Evolutionary conservation across 2,888 invertebrate genomes (phyloP).

Genomic region (Coenonympha glycerion): DNA sequence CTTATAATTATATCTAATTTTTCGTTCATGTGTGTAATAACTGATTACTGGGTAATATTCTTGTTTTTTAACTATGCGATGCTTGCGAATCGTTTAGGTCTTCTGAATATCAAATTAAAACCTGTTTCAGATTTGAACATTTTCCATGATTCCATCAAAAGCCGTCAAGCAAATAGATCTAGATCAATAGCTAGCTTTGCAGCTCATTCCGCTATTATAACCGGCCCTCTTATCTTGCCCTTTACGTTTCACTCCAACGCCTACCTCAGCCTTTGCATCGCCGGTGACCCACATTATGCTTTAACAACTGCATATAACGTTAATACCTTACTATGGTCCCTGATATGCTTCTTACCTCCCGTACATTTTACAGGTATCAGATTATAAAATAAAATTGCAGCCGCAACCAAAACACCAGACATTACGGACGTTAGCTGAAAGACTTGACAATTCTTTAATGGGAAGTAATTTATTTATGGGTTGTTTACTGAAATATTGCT

Average conservation of each 20-base stretch:
- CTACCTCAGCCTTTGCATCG: slow-evolving; percentile 46
- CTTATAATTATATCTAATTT: no score
- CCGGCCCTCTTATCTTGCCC: slow-evolving; percentile 40
- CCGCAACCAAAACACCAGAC: no score
- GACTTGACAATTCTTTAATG: no score
- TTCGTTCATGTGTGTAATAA: no score
- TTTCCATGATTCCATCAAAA: slow-evolving; percentile 3
- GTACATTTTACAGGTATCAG: not conserved
- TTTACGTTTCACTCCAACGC: slow-evolving; percentile 51
- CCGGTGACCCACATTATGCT: slow-evolving; percentile 60
- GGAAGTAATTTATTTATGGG: no score
- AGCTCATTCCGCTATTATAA: slow-evolving; percentile 19
- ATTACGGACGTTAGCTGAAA: no score
- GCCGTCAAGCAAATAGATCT: slow-evolving; percentile 12
- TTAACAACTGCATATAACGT: slow-evolving; percentile 21
- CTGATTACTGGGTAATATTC: no score
- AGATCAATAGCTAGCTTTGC: slow-evolving; percentile 25
- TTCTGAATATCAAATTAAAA: no score
- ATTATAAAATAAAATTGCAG: not conserved
- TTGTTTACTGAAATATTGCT: no score
- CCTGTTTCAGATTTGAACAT: not conserved
- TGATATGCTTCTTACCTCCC: not conserved
- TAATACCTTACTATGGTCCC: not conserved
- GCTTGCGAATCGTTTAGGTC: no score
- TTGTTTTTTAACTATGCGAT: no score